Evolutionary conservation across 2,797 vertebrate species (phyloP).

Genomic region (Manis crassicaudata): DNA sequence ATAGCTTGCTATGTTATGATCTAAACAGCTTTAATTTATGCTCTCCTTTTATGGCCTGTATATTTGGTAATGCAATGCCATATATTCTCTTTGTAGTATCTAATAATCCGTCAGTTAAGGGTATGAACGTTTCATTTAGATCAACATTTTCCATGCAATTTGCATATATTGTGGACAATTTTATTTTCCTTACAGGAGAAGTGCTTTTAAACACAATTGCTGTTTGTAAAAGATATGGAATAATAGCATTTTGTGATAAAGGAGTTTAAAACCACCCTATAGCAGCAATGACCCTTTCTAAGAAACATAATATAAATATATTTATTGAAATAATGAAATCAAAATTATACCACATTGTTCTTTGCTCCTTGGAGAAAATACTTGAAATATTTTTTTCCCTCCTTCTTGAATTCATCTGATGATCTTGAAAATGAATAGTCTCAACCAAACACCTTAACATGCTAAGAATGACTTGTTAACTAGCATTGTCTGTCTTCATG

Average conservation of each 20-base stretch:
- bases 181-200: slow-evolving; percentile 58
- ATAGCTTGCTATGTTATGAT: neutral
- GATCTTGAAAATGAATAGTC: neutral
- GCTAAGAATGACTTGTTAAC: neutral
- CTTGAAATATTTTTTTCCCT: neutral
- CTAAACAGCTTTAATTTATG: slow-evolving; percentile 34
- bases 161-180: slow-evolving; percentile 61
- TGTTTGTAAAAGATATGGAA: slow-evolving; percentile 44
- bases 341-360: neutral
- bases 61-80: slow-evolving; percentile 1
- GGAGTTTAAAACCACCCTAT: slow-evolving; percentile 27
- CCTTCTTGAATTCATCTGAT: neutral
- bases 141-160: slow-evolving; percentile 49
- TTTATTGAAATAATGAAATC: slow-evolving; percentile 39
- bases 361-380: slow-evolving; percentile 18
- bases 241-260: neutral
- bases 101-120: slow-evolving; percentile 64
- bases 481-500: neutral
- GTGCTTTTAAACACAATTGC: slow-evolving; percentile 45
- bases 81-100: slow-evolving; percentile 43
- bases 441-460: neutral
- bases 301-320: slow-evolving; percentile 14
- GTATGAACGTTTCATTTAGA: slow-evolving; percentile 61
- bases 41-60: slow-evolving; percentile 32
- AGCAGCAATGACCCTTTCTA: slow-evolving; percentile 20